Evolutionary conservation across 2,888 invertebrate genomes (phyloP), one percentile per base, ranked within the genome.

Genomic region (Lomographa bimaculata): DNA sequence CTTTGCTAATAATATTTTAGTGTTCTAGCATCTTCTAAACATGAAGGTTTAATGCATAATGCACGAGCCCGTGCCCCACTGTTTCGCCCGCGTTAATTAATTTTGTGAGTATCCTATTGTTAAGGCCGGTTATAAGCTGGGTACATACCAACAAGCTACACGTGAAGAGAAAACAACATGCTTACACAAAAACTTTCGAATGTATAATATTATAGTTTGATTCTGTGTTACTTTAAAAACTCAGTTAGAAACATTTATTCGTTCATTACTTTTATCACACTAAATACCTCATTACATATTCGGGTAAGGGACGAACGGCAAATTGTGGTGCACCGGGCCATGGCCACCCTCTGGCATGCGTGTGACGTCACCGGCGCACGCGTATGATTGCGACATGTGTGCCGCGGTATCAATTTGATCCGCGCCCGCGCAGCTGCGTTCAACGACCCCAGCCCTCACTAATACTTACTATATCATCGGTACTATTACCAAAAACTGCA

Each of bases 341-440:
- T 42, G 48, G 46, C 42, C 52, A 40, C 43, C 42, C 48, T 46
- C 39, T 11, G 43, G 51, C 57, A 52, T 47, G 51, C 59, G 71
- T 71, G 65, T 76, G 81, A 71, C 73, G 74, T 61, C 64, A 64
- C 38, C 52, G 50, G 40, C 67, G 71, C 75, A 62, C 71, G 72
- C 76, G 74, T 70, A 50, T 40, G 64, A 55, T 26, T 72, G 71
- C 73, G 69, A 73, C 77, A 68, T 71, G 71, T 71, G 67, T 58
- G 56, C 58, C 50, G 48, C 60, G 60, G 65, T 85, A 86, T 86
- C 86, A 85, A 83, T 80, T 84, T 70, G 81, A 85, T 81, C 66
- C 76, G 77, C 79, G 74, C 64, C 71, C 69, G 75, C 77, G 79
- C 86, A 86, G 87, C 86, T 86, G 86, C 83, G 79, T 63, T 51